A percentile compares a stretch with the other conserved stretches of the same genome.
phyloP scores from a whole-genome alignment of 1,140 invertebrate genomes.

The Caenorhabditis tropicalis region DNA sequence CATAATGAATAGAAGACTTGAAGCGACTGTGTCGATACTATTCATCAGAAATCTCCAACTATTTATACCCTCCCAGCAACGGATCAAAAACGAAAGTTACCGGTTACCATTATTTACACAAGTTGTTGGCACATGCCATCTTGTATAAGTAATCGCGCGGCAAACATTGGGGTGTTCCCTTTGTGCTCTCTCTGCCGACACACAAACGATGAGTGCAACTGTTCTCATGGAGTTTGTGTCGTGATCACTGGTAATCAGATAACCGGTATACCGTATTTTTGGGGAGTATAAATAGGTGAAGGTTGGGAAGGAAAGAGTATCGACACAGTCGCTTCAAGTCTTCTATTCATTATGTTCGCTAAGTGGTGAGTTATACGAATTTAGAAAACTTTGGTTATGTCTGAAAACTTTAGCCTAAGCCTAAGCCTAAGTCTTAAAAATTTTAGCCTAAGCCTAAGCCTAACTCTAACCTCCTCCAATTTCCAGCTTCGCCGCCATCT shows the following conservation, averaged over 20 bases:
- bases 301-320: background rate
- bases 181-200: background rate
- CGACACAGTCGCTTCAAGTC: background rate
- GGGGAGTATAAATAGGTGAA: background rate
- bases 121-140: conserved; percentile 5
- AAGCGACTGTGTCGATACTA: background rate
- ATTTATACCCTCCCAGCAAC: conserved; percentile 11
- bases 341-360: conserved; percentile 9
- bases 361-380: conserved; percentile 3
- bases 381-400: too few relatives aligned
- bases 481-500: background rate
- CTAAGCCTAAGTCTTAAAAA: too few relatives aligned
- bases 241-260: background rate
- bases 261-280: background rate
- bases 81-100: background rate
- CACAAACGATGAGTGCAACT: background rate
- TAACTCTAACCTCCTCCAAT: too few relatives aligned
- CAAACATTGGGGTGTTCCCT: background rate
- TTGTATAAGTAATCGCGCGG: background rate
- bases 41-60: background rate
- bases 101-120: conserved; percentile 1
- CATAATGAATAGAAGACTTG: background rate
- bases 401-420: too few relatives aligned
- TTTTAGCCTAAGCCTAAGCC: too few relatives aligned
- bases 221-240: conserved; percentile 1